Percentiles rank a stretch among this genome's conserved stretches.
These are phyloP conservation scores for Chaunax sp. DNA, from an alignment of 2,797 vertebrate species.

Conservation along the genomic window DNA sequence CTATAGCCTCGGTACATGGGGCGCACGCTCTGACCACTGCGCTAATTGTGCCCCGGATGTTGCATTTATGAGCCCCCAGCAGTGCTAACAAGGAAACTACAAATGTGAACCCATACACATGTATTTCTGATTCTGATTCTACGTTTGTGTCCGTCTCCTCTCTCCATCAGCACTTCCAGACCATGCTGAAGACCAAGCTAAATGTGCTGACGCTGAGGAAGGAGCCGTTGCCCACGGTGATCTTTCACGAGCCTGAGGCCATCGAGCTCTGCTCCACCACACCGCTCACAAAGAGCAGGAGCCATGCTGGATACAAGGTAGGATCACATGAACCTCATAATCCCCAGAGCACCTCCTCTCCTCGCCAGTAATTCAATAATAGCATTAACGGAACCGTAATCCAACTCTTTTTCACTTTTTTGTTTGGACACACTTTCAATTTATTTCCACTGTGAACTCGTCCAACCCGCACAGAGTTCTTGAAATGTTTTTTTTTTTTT, in stretches of 20 bases:
- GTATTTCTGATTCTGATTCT: not conserved
- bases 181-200: slow-evolving; percentile 98
- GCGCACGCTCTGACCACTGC: no score
- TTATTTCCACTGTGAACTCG: slow-evolving; percentile 20
- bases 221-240: slow-evolving; percentile 95
- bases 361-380: slow-evolving; percentile 57
- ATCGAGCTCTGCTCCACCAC: slow-evolving; percentile 97
- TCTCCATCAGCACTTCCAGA: slow-evolving; percentile 94
- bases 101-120: not conserved
- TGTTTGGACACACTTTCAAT: slow-evolving; percentile 31
- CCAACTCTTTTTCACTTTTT: slow-evolving; percentile 50
- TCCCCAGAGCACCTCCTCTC: slow-evolving; percentile 53
- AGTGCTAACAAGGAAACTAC: slow-evolving; percentile 13
- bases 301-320: slow-evolving; percentile 95
- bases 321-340: slow-evolving; percentile 60
- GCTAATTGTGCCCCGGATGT: no score
- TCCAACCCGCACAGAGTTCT: not conserved
- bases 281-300: slow-evolving; percentile 89
- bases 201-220: slow-evolving; percentile 98
- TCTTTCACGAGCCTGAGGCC: slow-evolving; percentile 97
- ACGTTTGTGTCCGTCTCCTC: slow-evolving; percentile 22
- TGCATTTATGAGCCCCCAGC: no score
- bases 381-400: slow-evolving; percentile 61
- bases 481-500: slow-evolving; percentile 43
- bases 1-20: no score